Percentiles rank a stretch among this genome's conserved stretches.
Conservation (phyloP, 2,113 vertebrate species). For the Thalassoma bifasciatum region DNA sequence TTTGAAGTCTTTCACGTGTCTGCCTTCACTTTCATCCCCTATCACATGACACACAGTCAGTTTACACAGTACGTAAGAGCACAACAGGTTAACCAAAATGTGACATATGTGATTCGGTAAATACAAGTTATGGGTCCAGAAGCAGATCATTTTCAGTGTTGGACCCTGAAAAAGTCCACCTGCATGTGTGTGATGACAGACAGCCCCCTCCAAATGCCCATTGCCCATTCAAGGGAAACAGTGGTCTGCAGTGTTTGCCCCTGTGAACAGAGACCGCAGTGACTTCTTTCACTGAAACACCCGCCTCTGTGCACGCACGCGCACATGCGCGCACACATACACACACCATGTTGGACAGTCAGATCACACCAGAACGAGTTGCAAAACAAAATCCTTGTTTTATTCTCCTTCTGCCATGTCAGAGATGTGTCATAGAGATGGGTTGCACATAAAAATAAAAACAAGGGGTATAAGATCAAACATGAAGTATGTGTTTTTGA, state of each 20-base stretch:
- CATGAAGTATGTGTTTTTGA: not conserved
- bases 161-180: constrained; percentile 8
- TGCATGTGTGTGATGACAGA: constrained; percentile 60
- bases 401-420: constrained; percentile 58
- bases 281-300: constrained; percentile 47
- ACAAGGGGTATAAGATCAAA: constrained; percentile 15
- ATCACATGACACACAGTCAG: not conserved
- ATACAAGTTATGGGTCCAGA: constrained; percentile 9
- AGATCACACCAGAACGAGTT: constrained; percentile 34
- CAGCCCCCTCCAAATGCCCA: not conserved
- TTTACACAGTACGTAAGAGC: not conserved
- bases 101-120: not conserved
- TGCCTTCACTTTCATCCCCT: constrained; percentile 7
- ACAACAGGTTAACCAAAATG: not conserved
- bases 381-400: constrained; percentile 65
- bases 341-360: not conserved
- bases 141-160: constrained; percentile 21
- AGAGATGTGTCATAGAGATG: constrained; percentile 46
- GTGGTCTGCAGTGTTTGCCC: constrained; percentile 65
- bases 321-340: constrained; percentile 1
- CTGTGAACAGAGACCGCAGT: constrained; percentile 58
- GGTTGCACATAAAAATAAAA: constrained; percentile 50
- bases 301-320: constrained; percentile 6
- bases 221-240: constrained; percentile 60
- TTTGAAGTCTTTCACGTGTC: constrained; percentile 19